Evolutionary conservation across 2,113 vertebrate species (phyloP), one percentile per base, ranked within the genome.

Genomic region (Eira barbara): DNA sequence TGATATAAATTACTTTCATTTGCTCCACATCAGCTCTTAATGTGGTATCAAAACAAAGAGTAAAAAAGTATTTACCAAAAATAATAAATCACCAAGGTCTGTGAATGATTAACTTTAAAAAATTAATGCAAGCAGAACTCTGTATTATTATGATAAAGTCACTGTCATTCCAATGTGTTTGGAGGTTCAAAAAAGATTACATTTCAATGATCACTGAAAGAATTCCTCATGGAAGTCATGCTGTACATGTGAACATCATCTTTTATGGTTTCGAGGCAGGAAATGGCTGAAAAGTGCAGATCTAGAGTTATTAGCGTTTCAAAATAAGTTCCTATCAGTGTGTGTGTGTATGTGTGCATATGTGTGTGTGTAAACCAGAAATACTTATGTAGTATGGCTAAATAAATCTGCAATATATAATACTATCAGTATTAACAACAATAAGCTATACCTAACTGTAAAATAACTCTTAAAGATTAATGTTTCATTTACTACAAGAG

Each of bases 11-110:
- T 82, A 83, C 21, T 96, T 94, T 79, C 73, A 52, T 78, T 69
- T 94, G 47, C 1, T 91, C n/a, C 29, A 82, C 25, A 91, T 96
- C 29, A 86, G 15, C 67, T 91, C 65, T 95, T 92, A 94, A 95
- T 78, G 52, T n/a, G 45, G 78, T 27, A 94, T 78, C 79, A 95
- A 65, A 86, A 89, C 20, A 96, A 76, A 49, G 36, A 80, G 47
- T 6, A 94, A 4, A 95, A 97, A 78, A 92, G 67, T 61, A 87
- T 52, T 97, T 81, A 87, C 31, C 90, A 89, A 81, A 76, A 86
- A 42, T 79, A 96, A 73, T 49, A 88, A 84, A 61, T 95, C 76
- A 97, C 57, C 29, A 42, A 82, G 90, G 34, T 79, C 91, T 90
- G 34, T 63, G 34, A 85, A 61, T 25, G 88, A 90, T 69, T 89